These are phyloP conservation scores for Marisa cornuarietis DNA, from an alignment of 1,140 invertebrate species.

Conservation along the genomic window DNA sequence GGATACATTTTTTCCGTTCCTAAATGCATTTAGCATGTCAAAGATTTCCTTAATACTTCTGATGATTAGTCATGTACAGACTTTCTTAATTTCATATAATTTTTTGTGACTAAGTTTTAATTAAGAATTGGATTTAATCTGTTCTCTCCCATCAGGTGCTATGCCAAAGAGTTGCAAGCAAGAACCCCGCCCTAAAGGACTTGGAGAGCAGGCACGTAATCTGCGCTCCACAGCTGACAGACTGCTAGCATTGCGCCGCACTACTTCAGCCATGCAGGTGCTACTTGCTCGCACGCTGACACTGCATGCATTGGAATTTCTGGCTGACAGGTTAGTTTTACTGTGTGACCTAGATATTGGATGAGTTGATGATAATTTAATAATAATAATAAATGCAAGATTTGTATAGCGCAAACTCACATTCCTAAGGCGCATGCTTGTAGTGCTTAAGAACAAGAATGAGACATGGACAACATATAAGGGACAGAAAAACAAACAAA, in stretches of 20 bases:
- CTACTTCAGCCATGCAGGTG: constrained; percentile 69
- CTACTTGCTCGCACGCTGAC: constrained; percentile 71
- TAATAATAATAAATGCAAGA: no score
- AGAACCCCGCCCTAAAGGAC: constrained; percentile 42
- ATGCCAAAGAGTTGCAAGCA: constrained; percentile 30
- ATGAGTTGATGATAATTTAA: no score
- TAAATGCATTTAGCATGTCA: no score
- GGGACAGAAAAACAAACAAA: no score
- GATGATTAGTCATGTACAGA: constrained; percentile 17
- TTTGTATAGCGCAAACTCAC: no score
- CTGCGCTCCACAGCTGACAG: constrained; percentile 67
- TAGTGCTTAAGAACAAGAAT: no score
- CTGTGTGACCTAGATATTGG: no score
- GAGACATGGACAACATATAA: no score
- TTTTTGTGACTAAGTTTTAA: neutral
- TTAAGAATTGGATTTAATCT: neutral
- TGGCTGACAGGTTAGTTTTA: constrained; percentile 68
- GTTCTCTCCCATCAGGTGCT: constrained; percentile 24
- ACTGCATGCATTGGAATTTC: constrained; percentile 69
- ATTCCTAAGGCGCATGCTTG: no score
- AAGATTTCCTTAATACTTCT: neutral
- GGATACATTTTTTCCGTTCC: no score
- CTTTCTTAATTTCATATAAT: constrained; percentile 13
- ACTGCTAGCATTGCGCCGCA: constrained; percentile 68
- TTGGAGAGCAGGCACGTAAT: constrained; percentile 69